Percentiles rank a stretch among this genome's conserved stretches.
These are phyloP conservation scores for Astreopora myriophthalma DNA, from an alignment of 64 coral and sea anemone genomes.

Conservation along the genomic window DNA sequence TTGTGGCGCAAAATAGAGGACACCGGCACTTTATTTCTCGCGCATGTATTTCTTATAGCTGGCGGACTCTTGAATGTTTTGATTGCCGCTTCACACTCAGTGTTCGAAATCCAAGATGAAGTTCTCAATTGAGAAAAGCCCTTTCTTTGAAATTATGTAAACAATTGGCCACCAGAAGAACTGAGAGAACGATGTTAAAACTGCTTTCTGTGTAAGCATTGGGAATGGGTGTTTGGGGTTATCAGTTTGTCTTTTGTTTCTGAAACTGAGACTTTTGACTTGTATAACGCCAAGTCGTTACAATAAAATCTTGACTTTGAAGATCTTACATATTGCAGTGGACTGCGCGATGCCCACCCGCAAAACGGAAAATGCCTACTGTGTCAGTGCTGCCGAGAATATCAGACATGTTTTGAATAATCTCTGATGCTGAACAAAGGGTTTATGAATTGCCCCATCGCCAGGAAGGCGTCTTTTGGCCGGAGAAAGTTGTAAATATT, in stretches of 20 bases:
- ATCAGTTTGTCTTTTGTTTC: slow-evolving; percentile 24
- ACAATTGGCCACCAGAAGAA: background rate
- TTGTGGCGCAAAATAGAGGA: too few species aligned
- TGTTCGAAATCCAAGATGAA: background rate
- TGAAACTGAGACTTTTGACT: background rate
- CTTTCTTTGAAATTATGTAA: background rate
- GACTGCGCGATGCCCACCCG: background rate
- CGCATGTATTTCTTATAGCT: background rate
- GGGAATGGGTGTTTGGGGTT: slow-evolving; percentile 23
- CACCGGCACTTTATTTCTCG: too few species aligned
- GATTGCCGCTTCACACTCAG: background rate
- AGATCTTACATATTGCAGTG: background rate
- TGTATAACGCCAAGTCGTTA: background rate
- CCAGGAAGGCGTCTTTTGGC: background rate
- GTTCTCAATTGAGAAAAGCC: background rate
- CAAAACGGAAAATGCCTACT: background rate
- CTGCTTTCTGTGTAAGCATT: slow-evolving; percentile 6
- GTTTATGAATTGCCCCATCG: background rate
- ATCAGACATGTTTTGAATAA: background rate
- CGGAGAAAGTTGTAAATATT: background rate
- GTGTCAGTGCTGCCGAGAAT: background rate
- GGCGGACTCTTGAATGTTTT: background rate
- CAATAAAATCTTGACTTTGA: background rate
- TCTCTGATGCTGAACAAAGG: background rate
- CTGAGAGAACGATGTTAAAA: background rate